phyloP scores from a whole-genome alignment of 2,888 invertebrate species.

The Scaptomyza tumidula region DNA sequence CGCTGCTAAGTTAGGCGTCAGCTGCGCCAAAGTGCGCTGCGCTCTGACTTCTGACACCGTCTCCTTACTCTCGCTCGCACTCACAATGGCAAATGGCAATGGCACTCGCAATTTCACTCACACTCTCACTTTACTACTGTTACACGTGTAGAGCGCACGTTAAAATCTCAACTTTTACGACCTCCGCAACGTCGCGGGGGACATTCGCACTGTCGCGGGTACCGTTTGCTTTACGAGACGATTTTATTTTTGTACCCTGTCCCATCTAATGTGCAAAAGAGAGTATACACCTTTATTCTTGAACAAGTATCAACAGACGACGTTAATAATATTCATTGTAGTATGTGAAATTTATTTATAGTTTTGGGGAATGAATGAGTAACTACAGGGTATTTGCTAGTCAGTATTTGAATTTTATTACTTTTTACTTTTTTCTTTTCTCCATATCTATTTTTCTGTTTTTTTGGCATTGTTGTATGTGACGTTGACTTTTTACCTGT shows the following conservation, averaged over 20 bases:
- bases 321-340: no score
- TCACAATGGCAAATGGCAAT: conserved; percentile 9
- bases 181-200: conserved; percentile 55
- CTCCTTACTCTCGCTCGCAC: conserved; percentile 26
- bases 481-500: conserved; percentile 16
- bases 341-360: no score
- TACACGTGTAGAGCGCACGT: conserved; percentile 79
- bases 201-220: conserved; percentile 23
- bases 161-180: conserved; percentile 82
- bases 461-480: conserved; percentile 25
- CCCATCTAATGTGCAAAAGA: background rate
- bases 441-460: conserved; percentile 6
- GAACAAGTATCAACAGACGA: no score
- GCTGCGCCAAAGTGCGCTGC: conserved; percentile 63
- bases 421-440: conserved; percentile 13
- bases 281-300: background rate
- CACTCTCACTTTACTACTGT: conserved; percentile 12
- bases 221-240: conserved; percentile 36
- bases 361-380: no score
- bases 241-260: conserved; percentile 43
- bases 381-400: background rate
- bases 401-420: conserved; percentile 21
- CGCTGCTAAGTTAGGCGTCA: conserved; percentile 53
- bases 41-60: conserved; percentile 33
- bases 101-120: conserved; percentile 11